These are phyloP conservation scores for Piscicola geometra DNA, from an alignment of 2,888 invertebrate species.

Conservation along the genomic window DNA sequence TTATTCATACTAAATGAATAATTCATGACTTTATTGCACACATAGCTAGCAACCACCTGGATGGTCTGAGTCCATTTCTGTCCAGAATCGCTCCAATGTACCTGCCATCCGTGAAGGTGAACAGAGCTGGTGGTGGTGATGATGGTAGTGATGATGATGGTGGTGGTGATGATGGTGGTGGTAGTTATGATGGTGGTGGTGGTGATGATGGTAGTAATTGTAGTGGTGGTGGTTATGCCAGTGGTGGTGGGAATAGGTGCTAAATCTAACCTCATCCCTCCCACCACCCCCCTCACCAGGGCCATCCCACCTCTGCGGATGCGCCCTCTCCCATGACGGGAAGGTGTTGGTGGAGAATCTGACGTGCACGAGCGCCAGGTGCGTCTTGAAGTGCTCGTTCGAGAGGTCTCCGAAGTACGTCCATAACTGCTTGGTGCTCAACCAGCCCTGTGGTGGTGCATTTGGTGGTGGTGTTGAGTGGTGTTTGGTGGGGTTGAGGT, in stretches of 20 bases:
- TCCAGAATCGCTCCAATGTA: slow-evolving; percentile 77
- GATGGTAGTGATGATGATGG: no score
- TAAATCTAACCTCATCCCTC: neutral
- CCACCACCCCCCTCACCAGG: slow-evolving; percentile 46
- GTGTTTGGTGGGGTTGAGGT: no score
- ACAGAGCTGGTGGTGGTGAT: slow-evolving; percentile 70
- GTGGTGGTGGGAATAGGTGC: no score
- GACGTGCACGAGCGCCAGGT: slow-evolving; percentile 92
- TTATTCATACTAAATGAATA: no score
- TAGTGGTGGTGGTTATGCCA: no score
- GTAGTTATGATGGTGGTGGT: no score
- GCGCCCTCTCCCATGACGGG: slow-evolving; percentile 97
- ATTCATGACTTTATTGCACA: no score
- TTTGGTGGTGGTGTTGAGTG: no score
- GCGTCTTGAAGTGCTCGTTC: slow-evolving; percentile 72
- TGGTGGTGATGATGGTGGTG: no score
- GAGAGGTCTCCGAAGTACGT: slow-evolving; percentile 66
- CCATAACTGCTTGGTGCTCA: slow-evolving; percentile 91
- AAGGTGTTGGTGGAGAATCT: slow-evolving; percentile 99
- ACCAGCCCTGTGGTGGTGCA: slow-evolving; percentile 65
- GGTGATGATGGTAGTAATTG: no score
- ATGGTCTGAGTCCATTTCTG: slow-evolving; percentile 88
- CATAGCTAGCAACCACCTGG: slow-evolving; percentile 61
- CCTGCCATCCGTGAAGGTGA: slow-evolving; percentile 95
- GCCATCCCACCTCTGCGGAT: slow-evolving; percentile 96